phyloP scores from a whole-genome alignment of 2,888 invertebrate genomes.

The Diarsia mendica region DNA sequence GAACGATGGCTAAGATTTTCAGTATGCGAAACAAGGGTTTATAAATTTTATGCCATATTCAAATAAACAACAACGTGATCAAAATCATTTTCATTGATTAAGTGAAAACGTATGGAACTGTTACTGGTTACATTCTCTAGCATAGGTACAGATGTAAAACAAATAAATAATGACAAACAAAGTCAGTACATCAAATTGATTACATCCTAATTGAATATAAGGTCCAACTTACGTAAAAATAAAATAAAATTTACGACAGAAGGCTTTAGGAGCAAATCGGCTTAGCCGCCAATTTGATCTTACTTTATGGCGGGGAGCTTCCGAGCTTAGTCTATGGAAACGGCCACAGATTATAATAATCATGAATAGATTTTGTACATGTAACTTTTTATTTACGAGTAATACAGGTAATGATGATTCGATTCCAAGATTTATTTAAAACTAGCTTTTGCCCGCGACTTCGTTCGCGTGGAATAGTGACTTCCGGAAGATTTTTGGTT shows the following conservation, averaged over 20 bases:
- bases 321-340: slow-evolving; percentile 33
- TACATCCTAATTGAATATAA: slow-evolving; percentile 22
- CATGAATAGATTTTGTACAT: slow-evolving; percentile 21
- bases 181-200: background rate
- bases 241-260: slow-evolving; percentile 18
- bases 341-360: slow-evolving; percentile 48
- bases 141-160: background rate
- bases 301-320: slow-evolving; percentile 57
- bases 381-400: background rate
- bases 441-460: no score
- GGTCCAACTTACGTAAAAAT: slow-evolving; percentile 5
- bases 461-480: no score
- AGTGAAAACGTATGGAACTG: background rate
- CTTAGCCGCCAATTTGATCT: slow-evolving; percentile 55
- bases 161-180: background rate
- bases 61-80: background rate
- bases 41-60: background rate
- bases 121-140: no score
- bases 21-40: background rate
- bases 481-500: no score
- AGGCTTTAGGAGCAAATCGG: slow-evolving; percentile 32
- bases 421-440: background rate
- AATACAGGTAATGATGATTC: background rate
- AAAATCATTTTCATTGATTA: background rate
- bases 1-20: background rate